Percentiles rank a stretch among this genome's conserved stretches.
Conservation (phyloP, 2,888 invertebrate genomes). For the Lasioglossum vierecki region DNA sequence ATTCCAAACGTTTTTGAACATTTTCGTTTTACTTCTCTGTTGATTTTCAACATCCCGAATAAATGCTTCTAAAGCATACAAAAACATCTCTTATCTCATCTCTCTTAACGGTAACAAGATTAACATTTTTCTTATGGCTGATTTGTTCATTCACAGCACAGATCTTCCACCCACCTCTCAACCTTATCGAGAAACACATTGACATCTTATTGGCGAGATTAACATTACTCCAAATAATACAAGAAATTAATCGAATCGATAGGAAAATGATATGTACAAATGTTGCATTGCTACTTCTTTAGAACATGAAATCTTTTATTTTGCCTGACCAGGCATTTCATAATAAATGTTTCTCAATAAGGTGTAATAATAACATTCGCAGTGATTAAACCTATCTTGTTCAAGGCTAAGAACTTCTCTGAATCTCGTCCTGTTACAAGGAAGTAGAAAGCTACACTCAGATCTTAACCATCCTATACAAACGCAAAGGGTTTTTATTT, state of each 20-base stretch:
- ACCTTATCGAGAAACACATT: slow-evolving; percentile 39
- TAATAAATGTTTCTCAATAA: neutral
- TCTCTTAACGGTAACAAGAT: slow-evolving; percentile 35
- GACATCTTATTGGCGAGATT: neutral
- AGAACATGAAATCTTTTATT: neutral
- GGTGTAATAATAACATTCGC: slow-evolving; percentile 1
- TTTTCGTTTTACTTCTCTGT: neutral
- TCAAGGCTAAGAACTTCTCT: slow-evolving; percentile 31
- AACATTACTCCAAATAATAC: neutral
- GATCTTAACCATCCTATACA: slow-evolving; percentile 11
- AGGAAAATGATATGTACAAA: neutral
- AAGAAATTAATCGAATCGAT: neutral
- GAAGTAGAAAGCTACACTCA: slow-evolving; percentile 42
- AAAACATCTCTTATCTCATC: neutral
- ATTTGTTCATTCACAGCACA: slow-evolving; percentile 48
- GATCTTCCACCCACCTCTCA: slow-evolving; percentile 1
- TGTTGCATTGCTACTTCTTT: neutral
- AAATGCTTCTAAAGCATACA: slow-evolving; percentile 23
- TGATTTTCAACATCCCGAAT: slow-evolving; percentile 25
- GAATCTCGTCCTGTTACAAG: slow-evolving; percentile 12
- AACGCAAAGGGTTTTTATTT: slow-evolving; percentile 20
- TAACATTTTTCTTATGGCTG: slow-evolving; percentile 33
- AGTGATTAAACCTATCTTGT: slow-evolving; percentile 10
- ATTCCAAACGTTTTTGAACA: slow-evolving; percentile 6
- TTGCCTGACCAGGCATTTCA: neutral